Percentiles rank a stretch among this genome's conserved stretches.
Conservation (phyloP, 2,797 vertebrate genomes). For the Sebastes minor region DNA sequence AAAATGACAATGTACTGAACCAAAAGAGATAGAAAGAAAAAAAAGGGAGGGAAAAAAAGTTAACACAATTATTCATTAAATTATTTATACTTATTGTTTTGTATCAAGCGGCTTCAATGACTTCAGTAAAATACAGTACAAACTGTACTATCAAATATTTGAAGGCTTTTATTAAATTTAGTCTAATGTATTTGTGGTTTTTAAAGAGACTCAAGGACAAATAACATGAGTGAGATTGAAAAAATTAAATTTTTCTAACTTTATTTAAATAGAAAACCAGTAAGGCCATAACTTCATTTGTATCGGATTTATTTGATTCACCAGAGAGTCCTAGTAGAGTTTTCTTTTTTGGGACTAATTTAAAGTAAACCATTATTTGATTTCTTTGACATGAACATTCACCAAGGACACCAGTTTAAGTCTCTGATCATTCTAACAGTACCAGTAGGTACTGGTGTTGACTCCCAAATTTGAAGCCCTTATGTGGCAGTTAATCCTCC, state of each 20-base stretch:
- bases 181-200: background rate
- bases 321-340: background rate
- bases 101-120: background rate
- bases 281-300: background rate
- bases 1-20: background rate
- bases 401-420: background rate
- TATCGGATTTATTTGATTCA: background rate
- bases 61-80: background rate
- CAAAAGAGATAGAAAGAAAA: background rate
- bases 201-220: background rate
- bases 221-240: background rate
- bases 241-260: background rate
- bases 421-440: background rate
- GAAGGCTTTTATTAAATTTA: background rate
- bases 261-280: background rate
- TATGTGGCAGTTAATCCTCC: background rate
- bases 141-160: background rate
- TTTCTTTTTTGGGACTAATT: background rate
- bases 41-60: background rate
- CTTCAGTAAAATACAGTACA: background rate
- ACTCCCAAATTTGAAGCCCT: background rate
- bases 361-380: background rate
- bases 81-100: background rate
- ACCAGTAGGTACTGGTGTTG: background rate
- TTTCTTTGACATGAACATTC: background rate